Evolutionary conservation across 2,888 invertebrate species (phyloP), one percentile per base, ranked within the genome.

Genomic region (Meteorus cinctellus): DNA sequence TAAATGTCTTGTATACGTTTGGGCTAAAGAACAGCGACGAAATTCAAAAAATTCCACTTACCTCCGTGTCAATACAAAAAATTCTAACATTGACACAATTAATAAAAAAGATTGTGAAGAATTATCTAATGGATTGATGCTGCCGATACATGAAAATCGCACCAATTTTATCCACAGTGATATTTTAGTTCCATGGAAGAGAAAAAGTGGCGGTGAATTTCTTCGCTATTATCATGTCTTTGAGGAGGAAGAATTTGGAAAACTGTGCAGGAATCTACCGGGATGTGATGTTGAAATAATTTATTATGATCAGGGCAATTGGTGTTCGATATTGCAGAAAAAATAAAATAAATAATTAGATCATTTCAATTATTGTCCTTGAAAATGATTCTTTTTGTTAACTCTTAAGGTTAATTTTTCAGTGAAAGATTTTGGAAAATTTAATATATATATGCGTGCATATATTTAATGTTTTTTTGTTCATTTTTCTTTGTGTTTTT

Each of bases 231-330:
- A 99, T 89, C 98, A 99, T 86, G 97, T 98, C 2, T 99, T 98
- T 87, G 93, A 95, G 82, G 94, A 96, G 81, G 93, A 93, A 0
- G 98, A 98, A 90, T 89, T 98, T 51, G 93, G 95, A 82, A 82
- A 89, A 1, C 89, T 98, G 60, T 95, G 95, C 81, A 85, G 86
- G 29, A 89, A 91, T 78, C 81, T 94, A 5, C 81, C 90, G 0
- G 90, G 89, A 62, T 90, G 95, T 55, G 84, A 86, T 62, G 90
- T 98, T 14, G 87, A 92, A 45, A 90, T 92, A 36, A 93, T 93
- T 83, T 99, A 96, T 89, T 98, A 98, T 85, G 98, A 98, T 89
- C 96, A 98, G 89, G 99, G 99, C 0, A 99, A 99, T 89, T 98
- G 98, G 96, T 98, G 98, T 91, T 93, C 96, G 45, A 91, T 96